A percentile compares a stretch with the other conserved stretches of the same genome.
These are phyloP conservation scores for Drosophila crucigera DNA, from an alignment of 2,888 invertebrate species.

Conservation along the genomic window DNA sequence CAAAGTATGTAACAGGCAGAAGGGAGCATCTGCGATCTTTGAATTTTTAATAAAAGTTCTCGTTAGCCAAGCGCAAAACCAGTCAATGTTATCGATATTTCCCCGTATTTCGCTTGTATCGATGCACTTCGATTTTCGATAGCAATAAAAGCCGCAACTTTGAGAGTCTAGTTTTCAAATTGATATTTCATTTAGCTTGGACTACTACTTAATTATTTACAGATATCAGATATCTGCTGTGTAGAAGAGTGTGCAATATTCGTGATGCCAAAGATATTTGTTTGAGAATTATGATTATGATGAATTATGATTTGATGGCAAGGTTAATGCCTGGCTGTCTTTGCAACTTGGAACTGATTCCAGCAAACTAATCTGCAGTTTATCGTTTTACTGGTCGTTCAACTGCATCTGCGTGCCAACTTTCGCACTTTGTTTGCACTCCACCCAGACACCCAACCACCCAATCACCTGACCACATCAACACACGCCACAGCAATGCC, in stretches of 20 bases:
- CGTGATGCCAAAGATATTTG: background rate
- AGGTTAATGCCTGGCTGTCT: constrained; percentile 16
- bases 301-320: constrained; percentile 1
- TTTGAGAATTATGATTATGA: background rate
- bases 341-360: background rate
- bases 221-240: background rate
- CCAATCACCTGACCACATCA: constrained; percentile 6
- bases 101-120: too few relatives aligned
- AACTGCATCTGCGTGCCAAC: constrained; percentile 36
- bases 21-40: background rate
- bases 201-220: background rate
- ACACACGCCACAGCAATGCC: constrained; percentile 11
- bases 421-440: constrained; percentile 40
- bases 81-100: background rate
- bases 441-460: constrained; percentile 30
- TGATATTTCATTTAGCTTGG: background rate
- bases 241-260: background rate
- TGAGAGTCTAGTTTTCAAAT: background rate
- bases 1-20: background rate
- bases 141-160: background rate
- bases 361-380: background rate
- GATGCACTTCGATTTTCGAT: background rate
- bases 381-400: constrained; percentile 23
- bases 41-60: background rate
- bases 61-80: background rate